Base-by-base conservation (phyloP, 2,888 invertebrate genomes). In the Tipula vernalis region DNA sequence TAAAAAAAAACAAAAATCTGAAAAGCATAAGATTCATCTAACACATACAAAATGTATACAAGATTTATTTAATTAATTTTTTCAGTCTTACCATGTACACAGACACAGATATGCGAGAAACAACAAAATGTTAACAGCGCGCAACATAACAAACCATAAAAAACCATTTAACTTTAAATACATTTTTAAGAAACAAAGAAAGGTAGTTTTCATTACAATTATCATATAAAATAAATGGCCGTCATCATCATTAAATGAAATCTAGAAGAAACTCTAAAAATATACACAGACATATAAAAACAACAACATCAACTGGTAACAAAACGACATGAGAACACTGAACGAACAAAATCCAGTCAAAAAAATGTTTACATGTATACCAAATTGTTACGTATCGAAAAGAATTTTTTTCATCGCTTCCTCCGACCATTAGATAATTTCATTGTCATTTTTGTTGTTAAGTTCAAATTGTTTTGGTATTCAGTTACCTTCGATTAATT, bases 191-290 rank as follows among this genome's bases (percentile, higher is more conserved):
- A 71, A 84, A 84, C 84, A 84, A 84, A 84, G 84, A 84, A 84
- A 84, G 84, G 84, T 84, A 84, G 84, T 84, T 84, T 84, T 84
- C 84, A 84, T 84, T 39, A 39, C 84, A 84, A 84, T 84, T 84
- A 84, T 84, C 84, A 41, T 84, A 84, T 84, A 84, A 85, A 85
- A 85, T 85, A 85, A 85, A 85, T 85, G 85, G 85, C 85, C 85
- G 85, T 85, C 85, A 85, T 85, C 85, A 85, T 85, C 39, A 85
- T 85, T 85, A 85, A 85, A 85, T 39, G 84, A 84, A 71, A 71
- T 71, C 71, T 28, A 84, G 84, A 84, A 84, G 36, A 84, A 36
- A 39, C 36, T 36, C 13, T 84, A 84, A 84, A 84, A 36, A 39
- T 13, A 84, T 15, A 84, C 10, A 83, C 18, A 84, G n/a, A 85